These are phyloP conservation scores for Adelognathus sp. DNA, from an alignment of 2,888 invertebrate genomes.

Conservation along the genomic window DNA sequence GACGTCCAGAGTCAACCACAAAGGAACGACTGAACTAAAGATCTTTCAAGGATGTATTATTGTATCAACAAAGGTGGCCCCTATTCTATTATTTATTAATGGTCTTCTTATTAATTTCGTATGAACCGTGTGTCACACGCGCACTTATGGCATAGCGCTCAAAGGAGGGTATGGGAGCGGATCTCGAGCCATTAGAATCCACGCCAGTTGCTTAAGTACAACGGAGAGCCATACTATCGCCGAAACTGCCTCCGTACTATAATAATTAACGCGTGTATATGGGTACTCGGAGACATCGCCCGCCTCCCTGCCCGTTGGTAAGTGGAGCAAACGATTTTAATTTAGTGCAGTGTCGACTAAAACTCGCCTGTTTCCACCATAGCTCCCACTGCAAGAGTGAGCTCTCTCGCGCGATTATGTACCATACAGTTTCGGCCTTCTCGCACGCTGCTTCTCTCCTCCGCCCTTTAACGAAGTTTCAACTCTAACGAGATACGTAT, in stretches of 20 bases:
- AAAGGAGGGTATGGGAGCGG: background rate
- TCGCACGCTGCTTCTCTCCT: background rate
- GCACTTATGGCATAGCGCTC: background rate
- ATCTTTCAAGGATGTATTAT: too few relatives aligned
- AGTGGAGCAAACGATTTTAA: slow-evolving; percentile 52
- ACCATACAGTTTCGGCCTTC: background rate
- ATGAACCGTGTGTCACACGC: too few relatives aligned
- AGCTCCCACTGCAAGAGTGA: background rate
- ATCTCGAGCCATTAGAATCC: slow-evolving; percentile 27
- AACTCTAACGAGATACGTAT: slow-evolving; percentile 27
- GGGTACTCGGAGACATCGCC: slow-evolving; percentile 23
- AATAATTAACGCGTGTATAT: slow-evolving; percentile 50
- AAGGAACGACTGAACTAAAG: too few relatives aligned
- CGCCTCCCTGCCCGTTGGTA: too few relatives aligned
- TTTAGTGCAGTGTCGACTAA: slow-evolving; percentile 45
- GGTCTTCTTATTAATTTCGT: too few relatives aligned
- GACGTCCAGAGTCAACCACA: too few relatives aligned
- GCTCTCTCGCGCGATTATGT: background rate
- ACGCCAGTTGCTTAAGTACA: slow-evolving; percentile 40
- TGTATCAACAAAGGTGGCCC: too few relatives aligned
- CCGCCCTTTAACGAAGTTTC: slow-evolving; percentile 27
- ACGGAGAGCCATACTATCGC: slow-evolving; percentile 5
- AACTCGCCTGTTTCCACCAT: slow-evolving; percentile 40
- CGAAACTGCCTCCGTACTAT: slow-evolving; percentile 17
- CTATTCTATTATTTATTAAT: too few relatives aligned